Conservation (phyloP, 2,888 invertebrate species). For the Nomada hirtipes region DNA sequence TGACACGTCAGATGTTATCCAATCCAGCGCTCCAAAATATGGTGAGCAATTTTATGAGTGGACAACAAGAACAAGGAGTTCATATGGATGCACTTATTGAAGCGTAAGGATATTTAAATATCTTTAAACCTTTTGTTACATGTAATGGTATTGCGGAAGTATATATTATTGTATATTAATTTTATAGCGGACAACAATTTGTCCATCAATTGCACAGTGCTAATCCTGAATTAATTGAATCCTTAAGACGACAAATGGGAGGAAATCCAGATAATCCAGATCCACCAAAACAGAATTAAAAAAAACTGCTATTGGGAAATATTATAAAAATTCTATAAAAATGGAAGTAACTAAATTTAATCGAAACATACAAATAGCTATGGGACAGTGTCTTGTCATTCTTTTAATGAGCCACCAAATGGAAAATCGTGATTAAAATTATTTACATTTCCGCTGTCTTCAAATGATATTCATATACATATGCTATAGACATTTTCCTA, state of each 20-base stretch:
- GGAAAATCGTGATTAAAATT: conserved; percentile 17
- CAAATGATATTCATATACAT: conserved; percentile 38
- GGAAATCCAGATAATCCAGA: conserved; percentile 79
- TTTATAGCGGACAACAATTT: conserved; percentile 90
- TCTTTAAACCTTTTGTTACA: background rate
- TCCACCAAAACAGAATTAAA: conserved; percentile 79
- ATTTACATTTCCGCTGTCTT: conserved; percentile 41
- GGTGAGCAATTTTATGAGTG: conserved; percentile 87
- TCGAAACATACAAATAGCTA: conserved; percentile 39
- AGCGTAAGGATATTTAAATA: conserved; percentile 83
- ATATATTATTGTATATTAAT: conserved; percentile 68
- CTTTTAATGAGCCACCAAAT: conserved; percentile 40
- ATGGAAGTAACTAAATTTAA: conserved; percentile 33
- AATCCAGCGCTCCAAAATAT: conserved; percentile 94
- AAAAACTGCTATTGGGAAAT: conserved; percentile 23
- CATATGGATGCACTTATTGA: conserved; percentile 85
- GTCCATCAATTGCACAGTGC: conserved; percentile 92
- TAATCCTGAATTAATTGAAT: conserved; percentile 93
- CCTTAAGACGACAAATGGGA: conserved; percentile 88
- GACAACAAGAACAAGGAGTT: conserved; percentile 76
- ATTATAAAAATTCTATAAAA: conserved; percentile 25
- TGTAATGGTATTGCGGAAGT: background rate
- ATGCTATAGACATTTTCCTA: conserved; percentile 47
- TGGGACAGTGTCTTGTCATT: conserved; percentile 37
- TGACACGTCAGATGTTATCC: conserved; percentile 94